Evolutionary conservation across 2,888 invertebrate species (phyloP).

Genomic region (Anthophora plumipes): DNA sequence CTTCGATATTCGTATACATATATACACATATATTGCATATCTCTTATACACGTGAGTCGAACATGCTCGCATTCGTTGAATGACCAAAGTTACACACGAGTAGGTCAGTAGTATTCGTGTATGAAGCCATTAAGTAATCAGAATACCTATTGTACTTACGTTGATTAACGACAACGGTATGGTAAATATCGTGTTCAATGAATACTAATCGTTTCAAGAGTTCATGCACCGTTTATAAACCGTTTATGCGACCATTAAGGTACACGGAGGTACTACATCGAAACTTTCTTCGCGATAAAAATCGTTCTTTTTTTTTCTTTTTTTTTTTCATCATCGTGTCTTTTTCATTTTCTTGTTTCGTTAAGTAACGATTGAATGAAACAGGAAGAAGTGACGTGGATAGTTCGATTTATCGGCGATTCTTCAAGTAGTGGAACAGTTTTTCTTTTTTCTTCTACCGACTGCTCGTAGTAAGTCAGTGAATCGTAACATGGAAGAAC

Average conservation of each 20-base stretch:
- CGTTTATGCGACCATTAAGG: constrained; percentile 6
- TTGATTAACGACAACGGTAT: constrained; percentile 50
- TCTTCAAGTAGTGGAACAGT: background rate
- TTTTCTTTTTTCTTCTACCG: constrained; percentile 6
- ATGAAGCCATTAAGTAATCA: constrained; percentile 59
- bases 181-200: constrained; percentile 54
- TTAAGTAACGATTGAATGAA: background rate
- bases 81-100: constrained; percentile 11
- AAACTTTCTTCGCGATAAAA: background rate
- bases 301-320: background rate
- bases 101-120: constrained; percentile 47
- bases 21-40: no score
- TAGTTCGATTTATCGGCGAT: constrained; percentile 15
- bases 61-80: background rate
- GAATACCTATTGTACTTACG: constrained; percentile 53
- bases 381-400: background rate
- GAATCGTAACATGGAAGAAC: constrained; percentile 28
- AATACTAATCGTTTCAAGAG: constrained; percentile 49
- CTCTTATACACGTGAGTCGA: background rate
- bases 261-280: background rate
- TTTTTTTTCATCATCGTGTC: no score
- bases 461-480: constrained; percentile 16
- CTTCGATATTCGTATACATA: background rate
- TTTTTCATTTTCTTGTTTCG: background rate
- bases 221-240: constrained; percentile 38